Evolutionary conservation across 2,888 invertebrate species (phyloP), one percentile per base, ranked within the genome.

Genomic region (Polyommatus iphigenia): DNA sequence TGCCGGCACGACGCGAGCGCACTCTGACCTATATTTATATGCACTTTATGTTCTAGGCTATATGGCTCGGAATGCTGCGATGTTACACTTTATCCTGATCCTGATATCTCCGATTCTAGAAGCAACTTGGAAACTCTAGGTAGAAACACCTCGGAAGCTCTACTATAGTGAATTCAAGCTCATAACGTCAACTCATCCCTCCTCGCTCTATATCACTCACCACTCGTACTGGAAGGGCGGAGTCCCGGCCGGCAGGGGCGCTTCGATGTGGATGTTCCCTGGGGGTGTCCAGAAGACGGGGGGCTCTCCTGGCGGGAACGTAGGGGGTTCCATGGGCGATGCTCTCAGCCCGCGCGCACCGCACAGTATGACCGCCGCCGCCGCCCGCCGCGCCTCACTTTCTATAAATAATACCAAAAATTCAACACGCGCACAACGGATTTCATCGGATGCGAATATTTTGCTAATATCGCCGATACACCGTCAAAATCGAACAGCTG

Each of bases 351-450:
- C 93, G 92, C 92, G 92, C 91, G 91, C 93, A 91, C 85, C 85
- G 84, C 84, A 85, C 87, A 89, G 91, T 91, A 90, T 91, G 91
- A 91, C 89, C 86, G 84, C 85, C 83, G 67, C 67, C 84, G 83
- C 85, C 86, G 86, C 87, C 87, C 89, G 88, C 87, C 89, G 88
- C 87, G 90, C 91, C 92, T 89, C 90, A 67, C 92, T 92, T 91
- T 91, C 93, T 93, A 94, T 90, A 93, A 93, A 94, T 94, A 94
- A 90, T 90, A 88, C 90, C 85, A 87, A 93, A 93, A 91, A 93
- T 92, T 90, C 90, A 86, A 88, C 90, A 87, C 88, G 86, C 89
- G 86, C 87, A 84, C 85, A 82, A 85, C 85, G 85, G 88, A 89
- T 87, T 88, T 87, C 86, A 88, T 89, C 87, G 86, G 88, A 87